These are phyloP conservation scores for Nothura maculosa DNA, from an alignment of 2,797 vertebrate genomes.

Conservation along the genomic window DNA sequence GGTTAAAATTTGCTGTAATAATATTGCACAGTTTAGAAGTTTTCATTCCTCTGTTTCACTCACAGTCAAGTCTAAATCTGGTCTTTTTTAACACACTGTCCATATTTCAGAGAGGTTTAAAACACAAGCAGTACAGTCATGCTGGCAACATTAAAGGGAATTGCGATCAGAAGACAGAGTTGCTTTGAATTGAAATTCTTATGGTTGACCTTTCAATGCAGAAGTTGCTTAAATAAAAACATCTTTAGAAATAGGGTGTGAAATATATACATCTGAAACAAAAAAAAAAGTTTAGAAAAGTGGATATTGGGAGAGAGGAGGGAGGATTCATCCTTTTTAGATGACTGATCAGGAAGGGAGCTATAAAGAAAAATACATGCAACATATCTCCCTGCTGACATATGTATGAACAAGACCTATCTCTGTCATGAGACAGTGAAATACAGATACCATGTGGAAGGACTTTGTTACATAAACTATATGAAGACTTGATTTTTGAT, in stretches of 20 bases:
- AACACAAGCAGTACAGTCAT: conserved; percentile 13
- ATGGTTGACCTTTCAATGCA: not conserved
- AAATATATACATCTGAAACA: not conserved
- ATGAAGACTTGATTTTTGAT: not conserved
- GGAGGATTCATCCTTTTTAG: not conserved
- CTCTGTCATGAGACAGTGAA: not conserved
- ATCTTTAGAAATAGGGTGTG: not conserved
- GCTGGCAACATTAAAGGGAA: not conserved
- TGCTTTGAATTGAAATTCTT: not conserved
- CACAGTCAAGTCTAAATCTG: conserved; percentile 15
- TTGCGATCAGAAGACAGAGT: not conserved
- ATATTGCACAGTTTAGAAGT: conserved; percentile 6
- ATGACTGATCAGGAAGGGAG: not conserved
- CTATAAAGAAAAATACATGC: not conserved
- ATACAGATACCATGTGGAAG: not conserved
- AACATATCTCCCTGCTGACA: not conserved
- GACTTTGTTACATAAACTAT: not conserved
- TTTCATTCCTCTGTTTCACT: conserved; percentile 43
- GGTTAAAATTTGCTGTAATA: not conserved
- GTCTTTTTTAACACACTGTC: conserved; percentile 40
- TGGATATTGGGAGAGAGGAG: not conserved
- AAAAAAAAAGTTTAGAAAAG: not conserved
- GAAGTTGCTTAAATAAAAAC: not conserved
- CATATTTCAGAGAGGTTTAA: conserved; percentile 37
- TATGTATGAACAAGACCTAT: not conserved